Evolutionary conservation across 2,888 invertebrate species (phyloP), one percentile per base, ranked within the genome.

Genomic region (Volucella inflata): DNA sequence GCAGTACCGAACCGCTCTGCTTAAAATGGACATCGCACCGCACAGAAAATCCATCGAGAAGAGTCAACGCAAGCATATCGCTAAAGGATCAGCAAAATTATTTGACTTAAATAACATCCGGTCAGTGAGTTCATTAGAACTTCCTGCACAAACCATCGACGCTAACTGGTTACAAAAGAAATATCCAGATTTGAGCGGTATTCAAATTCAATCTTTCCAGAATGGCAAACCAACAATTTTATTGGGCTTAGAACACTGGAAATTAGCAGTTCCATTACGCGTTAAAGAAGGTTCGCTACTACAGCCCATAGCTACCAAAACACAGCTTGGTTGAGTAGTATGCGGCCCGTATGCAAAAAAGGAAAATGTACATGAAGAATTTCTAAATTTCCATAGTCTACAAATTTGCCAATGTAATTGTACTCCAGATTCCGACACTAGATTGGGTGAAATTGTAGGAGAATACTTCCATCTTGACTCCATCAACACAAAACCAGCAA

Each of bases 171-270:
- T 51, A 16, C 12, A 2, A 0, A 16, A 9, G n/a, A 36, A 50
- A 46, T 65, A 50, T 38, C 36, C 14, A 4, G 40, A 65, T 40
- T 17, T 65, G 8, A 65, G 8, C 2, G 51, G 50, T 2, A n/a
- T 50, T 16, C 64, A 36, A 16, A 21, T 65, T 4, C 3, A 50
- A 10, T 65, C 64, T 1, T 65, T 16, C 12, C 10, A 48, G 14
- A 36, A 65, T 12, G 50, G 16, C 11, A 48, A 50, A 38, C 50
- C 50, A 46, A 48, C 8, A 40, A 8, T 65, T 8, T n/a, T 65
- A 17, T 11, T 68, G 8, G 68, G 68, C n/a, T 21, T 68, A 11
- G 44, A 68, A 2, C 21, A 68, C 14, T 36, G 65, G 17, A 65
- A 38, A 6, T n/a, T 65, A n/a, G 50, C 51, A 2, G 40, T 65